Evolutionary conservation across 1,140 invertebrate species (phyloP).

Genomic region (Calosoma granatense): DNA sequence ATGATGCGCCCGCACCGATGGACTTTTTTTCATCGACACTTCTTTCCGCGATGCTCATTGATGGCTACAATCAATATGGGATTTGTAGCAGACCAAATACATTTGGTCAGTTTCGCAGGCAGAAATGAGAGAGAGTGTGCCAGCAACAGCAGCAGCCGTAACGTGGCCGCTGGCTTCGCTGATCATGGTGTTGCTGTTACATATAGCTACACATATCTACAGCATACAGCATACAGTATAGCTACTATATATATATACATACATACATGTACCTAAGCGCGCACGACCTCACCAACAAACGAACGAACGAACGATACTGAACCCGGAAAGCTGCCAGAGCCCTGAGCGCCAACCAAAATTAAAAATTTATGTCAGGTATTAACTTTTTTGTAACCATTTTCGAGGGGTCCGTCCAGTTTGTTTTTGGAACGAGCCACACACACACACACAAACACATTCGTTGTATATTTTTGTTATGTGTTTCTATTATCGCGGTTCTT

Average conservation of each 20-base stretch:
- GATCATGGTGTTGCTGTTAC: too few relatives aligned
- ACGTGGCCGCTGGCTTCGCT: too few relatives aligned
- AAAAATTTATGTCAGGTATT: constrained; percentile 6
- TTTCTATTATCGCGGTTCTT: constrained; percentile 2
- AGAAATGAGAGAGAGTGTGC: neutral
- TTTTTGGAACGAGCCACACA: neutral
- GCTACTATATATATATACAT: too few relatives aligned
- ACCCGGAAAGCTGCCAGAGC: neutral
- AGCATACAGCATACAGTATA: too few relatives aligned
- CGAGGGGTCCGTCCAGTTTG: neutral
- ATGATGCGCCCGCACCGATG: neutral
- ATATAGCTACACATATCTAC: too few relatives aligned
- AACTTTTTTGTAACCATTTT: constrained; percentile 6
- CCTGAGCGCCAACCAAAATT: neutral
- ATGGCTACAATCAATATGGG: constrained; percentile 7
- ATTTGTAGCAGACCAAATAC: constrained; percentile 4
- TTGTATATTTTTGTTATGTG: neutral
- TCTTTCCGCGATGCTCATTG: constrained; percentile 4
- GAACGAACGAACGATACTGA: too few relatives aligned
- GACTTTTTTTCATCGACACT: constrained; percentile 5
- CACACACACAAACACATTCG: neutral
- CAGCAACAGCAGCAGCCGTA: neutral
- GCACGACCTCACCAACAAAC: too few relatives aligned
- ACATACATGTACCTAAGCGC: too few relatives aligned
- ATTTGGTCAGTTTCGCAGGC: constrained; percentile 5